Conservation (phyloP, 1,140 invertebrate genomes). For the Mesaphorura yosii region DNA sequence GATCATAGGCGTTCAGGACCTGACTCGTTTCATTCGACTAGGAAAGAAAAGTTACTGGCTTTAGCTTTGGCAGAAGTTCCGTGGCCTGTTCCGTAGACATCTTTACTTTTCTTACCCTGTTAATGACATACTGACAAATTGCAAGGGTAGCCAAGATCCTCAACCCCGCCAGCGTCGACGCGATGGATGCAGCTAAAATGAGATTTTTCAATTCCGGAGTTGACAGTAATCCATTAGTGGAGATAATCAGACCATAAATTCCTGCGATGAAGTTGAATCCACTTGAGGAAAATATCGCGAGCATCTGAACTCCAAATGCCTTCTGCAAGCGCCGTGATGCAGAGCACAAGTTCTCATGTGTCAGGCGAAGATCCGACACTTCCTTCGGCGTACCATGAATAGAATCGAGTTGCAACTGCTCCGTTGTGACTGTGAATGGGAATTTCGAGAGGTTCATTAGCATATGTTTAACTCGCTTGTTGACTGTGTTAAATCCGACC, state of each 20-base stretch:
- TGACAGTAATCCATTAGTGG: background rate
- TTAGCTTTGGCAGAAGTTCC: background rate
- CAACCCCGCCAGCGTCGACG: background rate
- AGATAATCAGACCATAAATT: background rate
- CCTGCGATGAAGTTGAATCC: background rate
- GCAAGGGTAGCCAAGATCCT: background rate
- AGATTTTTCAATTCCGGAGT: background rate
- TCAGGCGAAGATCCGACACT: background rate
- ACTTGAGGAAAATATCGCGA: background rate
- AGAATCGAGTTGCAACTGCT: too few species aligned
- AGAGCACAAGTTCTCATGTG: background rate
- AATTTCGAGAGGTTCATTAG: too few species aligned
- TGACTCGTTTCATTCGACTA: background rate
- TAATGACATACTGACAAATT: background rate
- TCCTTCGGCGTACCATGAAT: too few species aligned
- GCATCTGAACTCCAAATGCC: background rate
- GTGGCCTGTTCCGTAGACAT: background rate
- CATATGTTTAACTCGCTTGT: too few species aligned
- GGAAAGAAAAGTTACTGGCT: background rate
- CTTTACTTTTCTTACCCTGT: background rate
- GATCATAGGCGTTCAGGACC: background rate
- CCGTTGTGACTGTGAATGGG: too few species aligned
- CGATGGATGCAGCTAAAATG: background rate
- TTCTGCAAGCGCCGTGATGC: background rate
- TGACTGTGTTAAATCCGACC: too few species aligned